phyloP scores from a whole-genome alignment of 35 echinoderm and acorn worm species.

The Acanthaster planci region DNA sequence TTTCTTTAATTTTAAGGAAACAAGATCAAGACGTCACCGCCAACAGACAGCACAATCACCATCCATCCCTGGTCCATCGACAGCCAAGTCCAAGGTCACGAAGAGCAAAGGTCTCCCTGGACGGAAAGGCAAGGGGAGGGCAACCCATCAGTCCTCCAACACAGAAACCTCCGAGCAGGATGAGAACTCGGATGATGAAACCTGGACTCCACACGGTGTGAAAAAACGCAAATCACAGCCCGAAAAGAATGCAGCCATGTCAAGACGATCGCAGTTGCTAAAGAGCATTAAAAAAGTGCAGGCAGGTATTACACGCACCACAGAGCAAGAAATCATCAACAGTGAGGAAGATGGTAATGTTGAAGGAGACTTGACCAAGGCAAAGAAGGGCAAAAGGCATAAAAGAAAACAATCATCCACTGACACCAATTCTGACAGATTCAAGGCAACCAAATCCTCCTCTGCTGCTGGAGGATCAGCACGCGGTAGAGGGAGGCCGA shows the following conservation, averaged over 20 bases:
- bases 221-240: neutral
- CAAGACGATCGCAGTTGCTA: neutral
- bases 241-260: neutral
- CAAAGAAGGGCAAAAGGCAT: too few relatives aligned
- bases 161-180: neutral
- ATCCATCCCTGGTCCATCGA: neutral
- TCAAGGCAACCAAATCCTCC: too few relatives aligned
- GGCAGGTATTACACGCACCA: too few relatives aligned
- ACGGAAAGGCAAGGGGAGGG: neutral
- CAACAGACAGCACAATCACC: neutral
- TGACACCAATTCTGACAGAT: too few relatives aligned
- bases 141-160: neutral
- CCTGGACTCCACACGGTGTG: neutral
- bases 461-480: too few relatives aligned
- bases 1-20: neutral
- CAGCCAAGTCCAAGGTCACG: neutral
- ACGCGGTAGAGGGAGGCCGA: too few relatives aligned
- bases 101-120: neutral
- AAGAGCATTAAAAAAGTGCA: too few relatives aligned
- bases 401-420: too few relatives aligned
- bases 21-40: conserved; percentile 13
- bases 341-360: too few relatives aligned
- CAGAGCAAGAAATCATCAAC: too few relatives aligned
- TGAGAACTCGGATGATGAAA: neutral
- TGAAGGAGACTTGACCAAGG: too few relatives aligned